phyloP scores from a whole-genome alignment of 2,113 vertebrate genomes.

The Setophaga coronata region DNA sequence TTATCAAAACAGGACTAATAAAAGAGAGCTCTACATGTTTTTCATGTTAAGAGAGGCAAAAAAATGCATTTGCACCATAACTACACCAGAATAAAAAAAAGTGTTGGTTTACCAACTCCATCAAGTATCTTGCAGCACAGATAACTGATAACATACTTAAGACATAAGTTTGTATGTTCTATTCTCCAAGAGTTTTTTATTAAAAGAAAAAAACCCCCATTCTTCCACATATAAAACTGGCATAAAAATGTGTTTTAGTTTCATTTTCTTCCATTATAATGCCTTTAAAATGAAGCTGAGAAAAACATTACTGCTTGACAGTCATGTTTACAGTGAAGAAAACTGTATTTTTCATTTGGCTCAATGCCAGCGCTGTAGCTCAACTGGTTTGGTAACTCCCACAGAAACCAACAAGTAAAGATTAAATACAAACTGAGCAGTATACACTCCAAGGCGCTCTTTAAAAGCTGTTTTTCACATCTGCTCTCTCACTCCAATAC shows the following conservation, averaged over 20 bases:
- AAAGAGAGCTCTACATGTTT: constrained; percentile 45
- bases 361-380: constrained; percentile 25
- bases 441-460: fast-evolving
- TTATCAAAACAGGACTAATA: constrained; percentile 46
- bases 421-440: constrained; percentile 37
- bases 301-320: constrained; percentile 62
- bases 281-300: constrained; percentile 57
- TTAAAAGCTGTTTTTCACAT: background rate
- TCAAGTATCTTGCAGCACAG: background rate
- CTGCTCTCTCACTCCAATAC: background rate
- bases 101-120: constrained; percentile 2
- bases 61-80: background rate
- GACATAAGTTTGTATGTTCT: background rate
- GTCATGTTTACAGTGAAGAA: constrained; percentile 64
- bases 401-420: constrained; percentile 54
- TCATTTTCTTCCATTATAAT: constrained; percentile 57
- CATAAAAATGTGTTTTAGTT: constrained; percentile 53
- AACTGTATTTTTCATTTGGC: constrained; percentile 65
- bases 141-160: constrained; percentile 13
- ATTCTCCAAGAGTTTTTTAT: background rate
- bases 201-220: background rate
- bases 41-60: background rate
- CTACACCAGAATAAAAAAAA: constrained; percentile 6
- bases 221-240: constrained; percentile 24
- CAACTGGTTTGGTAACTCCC: constrained; percentile 65